Conservation (phyloP, 2,888 invertebrate species). For the Alentia gelatinosa region DNA sequence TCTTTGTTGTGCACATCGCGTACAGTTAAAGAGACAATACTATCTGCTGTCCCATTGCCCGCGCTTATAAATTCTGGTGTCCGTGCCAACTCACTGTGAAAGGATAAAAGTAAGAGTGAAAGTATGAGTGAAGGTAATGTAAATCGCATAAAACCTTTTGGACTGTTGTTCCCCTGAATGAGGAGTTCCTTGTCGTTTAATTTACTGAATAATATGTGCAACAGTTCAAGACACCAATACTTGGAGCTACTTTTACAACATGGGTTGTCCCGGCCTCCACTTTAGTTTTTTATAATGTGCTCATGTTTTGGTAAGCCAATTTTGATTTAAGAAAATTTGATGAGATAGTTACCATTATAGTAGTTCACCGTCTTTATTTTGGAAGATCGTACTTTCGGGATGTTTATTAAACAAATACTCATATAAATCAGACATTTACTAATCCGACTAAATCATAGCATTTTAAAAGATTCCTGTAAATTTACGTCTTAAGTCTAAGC, state of each 20-base stretch:
- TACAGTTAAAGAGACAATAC: background rate
- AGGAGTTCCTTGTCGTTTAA: background rate
- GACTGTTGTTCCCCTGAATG: background rate
- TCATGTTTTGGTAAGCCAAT: too few species aligned
- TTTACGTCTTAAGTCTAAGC: too few species aligned
- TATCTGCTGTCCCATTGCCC: background rate
- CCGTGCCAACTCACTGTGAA: background rate
- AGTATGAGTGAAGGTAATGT: background rate
- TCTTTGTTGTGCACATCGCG: background rate
- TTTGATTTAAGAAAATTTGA: too few species aligned
- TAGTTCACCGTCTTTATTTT: too few species aligned
- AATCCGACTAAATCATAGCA: too few species aligned
- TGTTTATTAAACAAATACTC: too few species aligned
- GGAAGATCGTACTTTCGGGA: too few species aligned
- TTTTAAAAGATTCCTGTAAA: too few species aligned
- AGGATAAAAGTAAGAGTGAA: background rate
- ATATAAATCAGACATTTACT: too few species aligned
- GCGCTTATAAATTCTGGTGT: background rate
- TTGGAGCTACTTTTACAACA: background rate
- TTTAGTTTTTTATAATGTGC: too few species aligned
- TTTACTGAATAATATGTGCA: background rate
- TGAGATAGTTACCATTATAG: too few species aligned
- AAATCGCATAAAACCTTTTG: background rate
- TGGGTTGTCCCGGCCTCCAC: too few species aligned
- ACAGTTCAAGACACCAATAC: background rate